These are phyloP conservation scores for Otolemur crassicaudatus DNA, from an alignment of 2,797 vertebrate genomes.

Conservation along the genomic window DNA sequence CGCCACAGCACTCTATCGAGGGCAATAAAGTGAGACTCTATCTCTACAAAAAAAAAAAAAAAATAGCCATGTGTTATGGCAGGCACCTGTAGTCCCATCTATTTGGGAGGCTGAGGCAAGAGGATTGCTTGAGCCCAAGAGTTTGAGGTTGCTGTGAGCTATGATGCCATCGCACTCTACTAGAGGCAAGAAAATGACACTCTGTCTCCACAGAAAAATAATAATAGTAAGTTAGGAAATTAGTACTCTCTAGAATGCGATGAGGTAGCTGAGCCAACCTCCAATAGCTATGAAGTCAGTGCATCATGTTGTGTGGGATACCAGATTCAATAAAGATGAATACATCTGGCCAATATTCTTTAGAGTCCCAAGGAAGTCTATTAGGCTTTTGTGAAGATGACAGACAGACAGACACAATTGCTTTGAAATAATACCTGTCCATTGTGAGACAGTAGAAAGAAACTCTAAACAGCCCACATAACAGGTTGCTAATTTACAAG, in stretches of 20 bases:
- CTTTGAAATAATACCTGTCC: slow-evolving; percentile 26
- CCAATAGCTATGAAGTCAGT: not conserved
- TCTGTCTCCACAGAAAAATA: too few relatives aligned
- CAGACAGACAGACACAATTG: not conserved
- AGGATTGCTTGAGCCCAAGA: too few relatives aligned
- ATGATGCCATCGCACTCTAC: too few relatives aligned
- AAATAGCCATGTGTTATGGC: too few relatives aligned
- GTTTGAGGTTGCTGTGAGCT: too few relatives aligned
- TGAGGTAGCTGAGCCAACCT: not conserved
- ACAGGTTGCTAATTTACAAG: slow-evolving; percentile 31
- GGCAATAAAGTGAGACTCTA: too few relatives aligned
- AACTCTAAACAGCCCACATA: not conserved
- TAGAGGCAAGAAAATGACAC: too few relatives aligned
- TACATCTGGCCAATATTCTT: not conserved
- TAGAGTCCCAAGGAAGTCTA: not conserved
- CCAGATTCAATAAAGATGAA: slow-evolving; percentile 46
- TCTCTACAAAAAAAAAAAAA: too few relatives aligned
- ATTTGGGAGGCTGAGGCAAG: too few relatives aligned
- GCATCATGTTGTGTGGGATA: not conserved
- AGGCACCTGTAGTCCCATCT: too few relatives aligned
- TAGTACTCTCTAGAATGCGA: not conserved
- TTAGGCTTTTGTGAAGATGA: not conserved
- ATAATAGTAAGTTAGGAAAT: not conserved
- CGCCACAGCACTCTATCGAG: too few relatives aligned
- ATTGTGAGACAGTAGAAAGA: not conserved